Evolutionary conservation across 2,797 vertebrate genomes (phyloP), one percentile per base, ranked within the genome.

Genomic region (Notolepis coatsorum): DNA sequence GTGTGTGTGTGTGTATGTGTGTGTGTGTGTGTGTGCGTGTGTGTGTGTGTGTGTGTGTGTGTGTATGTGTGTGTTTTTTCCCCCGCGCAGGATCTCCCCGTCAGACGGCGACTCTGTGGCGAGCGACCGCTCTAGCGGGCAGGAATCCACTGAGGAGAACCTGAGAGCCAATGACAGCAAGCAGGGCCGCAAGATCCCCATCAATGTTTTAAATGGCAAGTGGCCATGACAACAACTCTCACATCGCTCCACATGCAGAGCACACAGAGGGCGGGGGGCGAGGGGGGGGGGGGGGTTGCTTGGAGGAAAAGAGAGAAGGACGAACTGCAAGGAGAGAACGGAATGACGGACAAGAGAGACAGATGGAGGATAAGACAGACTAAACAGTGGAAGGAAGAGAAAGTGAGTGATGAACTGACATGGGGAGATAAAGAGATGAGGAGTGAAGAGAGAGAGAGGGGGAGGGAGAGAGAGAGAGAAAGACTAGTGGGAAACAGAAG

Each of bases 71-170:
- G n/a, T n/a, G n/a, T 55, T 2, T 30, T 23, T 55, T 38, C 23
- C 6, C 51, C 56, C 23, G 49, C 42, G 56, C 80, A 98, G 97
- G 85, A 91, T 99, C 80, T 97, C 95, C 0, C 97, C 98, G 0
- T 98, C 97, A 5, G 97, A 98, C 54, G 95, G 93, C 0, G 96
- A 97, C 77, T 99, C 98, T 0, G 90, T 96, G 4, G 92, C 92
- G 35, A 99, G 96, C 48, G 95, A 98, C 43, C 94, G 91, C 4
- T 96, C 96, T 74, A 97, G 96, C 0, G 96, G 94, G 72, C 93
- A 92, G 59, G 97, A 97, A 20, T 93, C 91, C 0, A 91, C 91
- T 0, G 95, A 96, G 45, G 96, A 96, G 73, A 88, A 88, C n/a
- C 86, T 80, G 12, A 95, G 93, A 75, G 88, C 85, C 47, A 89